A percentile compares a stretch with the other conserved stretches of the same genome.
phyloP scores from a whole-genome alignment of 2,113 vertebrate species.

The Nerophis ophidion region DNA sequence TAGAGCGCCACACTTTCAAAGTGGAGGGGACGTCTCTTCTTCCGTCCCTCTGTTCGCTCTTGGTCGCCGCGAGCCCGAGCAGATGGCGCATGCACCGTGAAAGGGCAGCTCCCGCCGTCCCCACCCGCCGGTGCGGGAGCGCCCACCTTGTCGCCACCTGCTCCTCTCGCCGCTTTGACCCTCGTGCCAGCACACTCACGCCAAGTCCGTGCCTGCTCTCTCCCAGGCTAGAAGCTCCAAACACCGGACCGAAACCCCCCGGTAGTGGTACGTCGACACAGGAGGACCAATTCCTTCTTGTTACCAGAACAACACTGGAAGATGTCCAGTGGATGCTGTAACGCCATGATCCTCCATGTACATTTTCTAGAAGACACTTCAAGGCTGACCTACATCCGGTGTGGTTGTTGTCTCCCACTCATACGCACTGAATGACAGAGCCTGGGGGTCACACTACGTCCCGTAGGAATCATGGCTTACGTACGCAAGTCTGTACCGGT shows the following conservation, averaged over 20 bases:
- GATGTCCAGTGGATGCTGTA: conserved; percentile 12
- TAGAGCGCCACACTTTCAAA: background rate
- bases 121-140: conserved; percentile 38
- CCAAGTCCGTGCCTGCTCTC: background rate
- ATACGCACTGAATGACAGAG: conserved; percentile 13
- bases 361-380: conserved; percentile 19
- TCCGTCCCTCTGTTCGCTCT: conserved; percentile 26
- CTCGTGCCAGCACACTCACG: conserved; percentile 41
- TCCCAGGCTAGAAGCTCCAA: conserved; percentile 3
- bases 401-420: conserved; percentile 28
- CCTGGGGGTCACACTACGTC: conserved; percentile 13
- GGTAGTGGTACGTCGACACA: too few relatives aligned
- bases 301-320: background rate
- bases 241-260: background rate
- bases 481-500: background rate
- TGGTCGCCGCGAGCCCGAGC: conserved; percentile 39
- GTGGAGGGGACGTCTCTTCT: conserved; percentile 10
- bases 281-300: too few relatives aligned
- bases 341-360: background rate
- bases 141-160: conserved; percentile 82
- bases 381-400: conserved; percentile 34
- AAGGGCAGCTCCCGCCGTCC: conserved; percentile 62
- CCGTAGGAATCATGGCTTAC: conserved; percentile 5
- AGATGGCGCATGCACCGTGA: conserved; percentile 61
- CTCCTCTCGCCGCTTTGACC: conserved; percentile 74